Percentiles rank a stretch among this genome's conserved stretches.
phyloP scores from a whole-genome alignment of 1,140 invertebrate species.

The honey bee (Apis mellifera) region Amel_HAv3.1 CM009939.2:12183001-12183500 shows the following conservation, averaged over 20 bases:
- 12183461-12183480: background rate
- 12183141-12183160: background rate
- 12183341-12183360: too few relatives aligned
- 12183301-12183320: too few relatives aligned
- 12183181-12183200: background rate
- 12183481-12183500: conserved; percentile 15
- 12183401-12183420: conserved; percentile 5
- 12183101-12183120: background rate
- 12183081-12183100: background rate
- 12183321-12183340: too few relatives aligned
- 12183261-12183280: background rate
- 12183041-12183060: background rate
- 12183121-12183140: background rate
- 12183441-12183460: background rate
- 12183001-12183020: background rate
- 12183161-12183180: conserved; percentile 5
- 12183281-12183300: too few relatives aligned
- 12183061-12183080: background rate
- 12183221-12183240: background rate
- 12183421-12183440: background rate
- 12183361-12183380: background rate
- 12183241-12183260: too few relatives aligned
- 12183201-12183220: background rate
- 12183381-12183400: background rate
- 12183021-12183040: background rate